Evolutionary conservation across 2,888 invertebrate genomes (phyloP).

Genomic region (Cantharis rufa): DNA sequence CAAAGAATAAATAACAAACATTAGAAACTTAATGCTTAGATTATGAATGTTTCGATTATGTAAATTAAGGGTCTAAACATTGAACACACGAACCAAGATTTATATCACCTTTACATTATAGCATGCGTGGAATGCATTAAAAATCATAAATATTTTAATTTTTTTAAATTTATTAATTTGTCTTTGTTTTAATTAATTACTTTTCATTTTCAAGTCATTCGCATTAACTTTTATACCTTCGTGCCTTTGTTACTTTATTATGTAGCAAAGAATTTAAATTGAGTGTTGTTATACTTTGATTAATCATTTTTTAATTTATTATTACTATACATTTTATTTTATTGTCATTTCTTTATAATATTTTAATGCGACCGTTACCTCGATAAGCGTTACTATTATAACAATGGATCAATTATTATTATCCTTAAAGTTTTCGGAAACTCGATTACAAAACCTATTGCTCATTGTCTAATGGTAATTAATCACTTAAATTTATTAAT

Average conservation of each 20-base stretch:
- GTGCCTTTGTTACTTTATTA: not conserved
- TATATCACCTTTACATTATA: constrained; percentile 15
- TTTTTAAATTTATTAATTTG: constrained; percentile 26
- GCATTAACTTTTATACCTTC: not conserved
- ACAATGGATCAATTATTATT: not conserved
- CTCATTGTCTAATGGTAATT: not conserved
- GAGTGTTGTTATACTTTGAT: not conserved
- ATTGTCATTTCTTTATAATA: not conserved
- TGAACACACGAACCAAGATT: constrained; percentile 23
- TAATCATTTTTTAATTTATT: not conserved
- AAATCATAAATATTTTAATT: constrained; percentile 8
- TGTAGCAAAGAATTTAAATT: not conserved
- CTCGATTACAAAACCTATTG: not conserved
- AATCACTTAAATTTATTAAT: not conserved
- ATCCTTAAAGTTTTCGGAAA: not conserved
- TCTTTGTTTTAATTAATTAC: constrained; percentile 26
- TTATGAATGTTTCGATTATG: constrained; percentile 34
- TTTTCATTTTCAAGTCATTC: constrained; percentile 2
- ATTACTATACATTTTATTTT: not conserved
- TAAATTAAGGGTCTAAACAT: constrained; percentile 24
- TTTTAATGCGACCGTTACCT: not conserved
- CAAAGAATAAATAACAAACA: constrained; percentile 27
- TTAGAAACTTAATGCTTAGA: constrained; percentile 27
- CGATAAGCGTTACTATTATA: not conserved
- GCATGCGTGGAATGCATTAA: constrained; percentile 26